A percentile compares a stretch with the other conserved stretches of the same genome.
Conservation (phyloP, 2,113 vertebrate species). For the Amphiprion ocellaris region DNA sequence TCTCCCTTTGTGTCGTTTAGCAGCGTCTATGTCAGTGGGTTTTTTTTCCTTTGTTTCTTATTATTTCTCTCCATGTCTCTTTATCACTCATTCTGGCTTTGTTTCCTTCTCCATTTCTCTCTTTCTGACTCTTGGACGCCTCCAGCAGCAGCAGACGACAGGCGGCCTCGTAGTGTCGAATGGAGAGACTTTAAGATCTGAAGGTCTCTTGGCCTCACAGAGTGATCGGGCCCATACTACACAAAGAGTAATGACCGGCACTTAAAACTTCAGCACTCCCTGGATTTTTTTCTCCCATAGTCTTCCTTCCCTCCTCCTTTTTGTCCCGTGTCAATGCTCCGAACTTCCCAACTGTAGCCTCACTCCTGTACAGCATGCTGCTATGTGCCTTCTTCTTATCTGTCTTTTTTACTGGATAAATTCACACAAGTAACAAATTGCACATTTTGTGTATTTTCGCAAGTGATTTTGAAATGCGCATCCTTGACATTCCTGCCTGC, state of each 20-base stretch:
- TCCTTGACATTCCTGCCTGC: neutral
- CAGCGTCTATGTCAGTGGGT: slow-evolving; percentile 40
- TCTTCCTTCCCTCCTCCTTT: slow-evolving; percentile 4
- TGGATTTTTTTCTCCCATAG: neutral
- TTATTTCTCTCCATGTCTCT: slow-evolving; percentile 50
- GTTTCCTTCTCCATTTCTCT: slow-evolving; percentile 43
- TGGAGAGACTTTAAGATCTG: slow-evolving; percentile 81
- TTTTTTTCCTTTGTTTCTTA: slow-evolving; percentile 37
- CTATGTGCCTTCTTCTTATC: neutral
- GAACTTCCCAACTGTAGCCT: neutral
- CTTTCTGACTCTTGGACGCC: slow-evolving; percentile 37
- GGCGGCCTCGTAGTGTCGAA: slow-evolving; percentile 71
- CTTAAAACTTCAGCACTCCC: slow-evolving; percentile 25
- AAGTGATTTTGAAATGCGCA: neutral
- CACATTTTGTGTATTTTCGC: neutral
- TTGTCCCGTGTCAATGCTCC: neutral
- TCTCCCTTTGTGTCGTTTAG: neutral
- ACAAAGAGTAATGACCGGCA: slow-evolving; percentile 71
- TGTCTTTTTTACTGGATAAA: neutral
- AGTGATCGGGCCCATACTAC: slow-evolving; percentile 45
- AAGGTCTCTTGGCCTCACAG: slow-evolving; percentile 65
- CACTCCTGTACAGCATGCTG: slow-evolving; percentile 6
- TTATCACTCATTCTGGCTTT: slow-evolving; percentile 31
- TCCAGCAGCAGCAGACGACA: slow-evolving; percentile 69
- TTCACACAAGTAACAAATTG: neutral